Conservation (phyloP, 2,888 invertebrate species). For the Cistogaster globosa region DNA sequence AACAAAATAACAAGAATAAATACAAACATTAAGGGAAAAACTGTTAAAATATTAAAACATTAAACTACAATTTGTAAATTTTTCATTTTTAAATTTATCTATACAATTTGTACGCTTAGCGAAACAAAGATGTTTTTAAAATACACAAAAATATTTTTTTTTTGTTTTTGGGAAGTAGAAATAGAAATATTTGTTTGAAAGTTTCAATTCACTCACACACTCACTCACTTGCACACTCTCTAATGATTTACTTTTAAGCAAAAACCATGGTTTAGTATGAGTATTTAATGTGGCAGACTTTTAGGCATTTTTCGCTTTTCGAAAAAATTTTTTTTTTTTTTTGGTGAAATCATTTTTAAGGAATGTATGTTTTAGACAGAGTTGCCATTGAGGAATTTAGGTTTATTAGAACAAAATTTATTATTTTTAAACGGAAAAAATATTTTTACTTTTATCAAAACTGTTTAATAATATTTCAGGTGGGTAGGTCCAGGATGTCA, state of each 20-base stretch:
- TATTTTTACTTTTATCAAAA: too few relatives aligned
- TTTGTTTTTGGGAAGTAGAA: neutral
- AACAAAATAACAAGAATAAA: neutral
- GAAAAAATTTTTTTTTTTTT: neutral
- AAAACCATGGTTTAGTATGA: slow-evolving; percentile 34
- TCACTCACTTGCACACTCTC: neutral
- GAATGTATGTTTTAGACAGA: slow-evolving; percentile 37
- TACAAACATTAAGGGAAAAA: slow-evolving; percentile 1
- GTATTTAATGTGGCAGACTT: slow-evolving; percentile 66
- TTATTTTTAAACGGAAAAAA: too few relatives aligned
- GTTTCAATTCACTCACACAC: slow-evolving; percentile 4
- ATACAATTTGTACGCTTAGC: slow-evolving; percentile 33
- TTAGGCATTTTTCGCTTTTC: slow-evolving; percentile 59
- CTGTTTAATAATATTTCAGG: too few relatives aligned
- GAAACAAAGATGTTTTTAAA: slow-evolving; percentile 20
- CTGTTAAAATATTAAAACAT: slow-evolving; percentile 61
- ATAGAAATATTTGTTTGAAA: slow-evolving; percentile 36
- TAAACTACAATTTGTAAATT: slow-evolving; percentile 64
- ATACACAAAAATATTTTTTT: neutral
- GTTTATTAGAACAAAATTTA: too few relatives aligned
- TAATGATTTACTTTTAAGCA: neutral
- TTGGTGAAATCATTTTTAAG: neutral
- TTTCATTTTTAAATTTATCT: slow-evolving; percentile 60
- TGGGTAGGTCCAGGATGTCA: too few relatives aligned
- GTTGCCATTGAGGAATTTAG: slow-evolving; percentile 3